Percentiles rank a stretch among this genome's conserved stretches.
Conservation (phyloP, 1,140 invertebrate genomes). For the Chrysoperla carnea region DNA sequence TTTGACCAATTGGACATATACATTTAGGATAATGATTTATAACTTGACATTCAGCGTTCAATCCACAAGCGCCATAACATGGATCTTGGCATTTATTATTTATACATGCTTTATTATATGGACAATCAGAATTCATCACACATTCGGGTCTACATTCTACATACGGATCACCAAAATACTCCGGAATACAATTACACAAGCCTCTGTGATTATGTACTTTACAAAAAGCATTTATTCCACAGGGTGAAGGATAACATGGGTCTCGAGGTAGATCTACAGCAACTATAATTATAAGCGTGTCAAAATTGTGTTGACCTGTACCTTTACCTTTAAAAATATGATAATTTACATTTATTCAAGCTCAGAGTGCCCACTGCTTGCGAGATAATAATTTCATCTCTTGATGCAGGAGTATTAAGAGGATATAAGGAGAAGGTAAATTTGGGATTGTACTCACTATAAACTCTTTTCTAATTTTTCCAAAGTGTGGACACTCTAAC, state of each 20-base stretch:
- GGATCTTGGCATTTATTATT: slow-evolving; percentile 70
- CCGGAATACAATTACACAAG: slow-evolving; percentile 59
- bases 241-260: slow-evolving; percentile 68
- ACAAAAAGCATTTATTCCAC: slow-evolving; percentile 64
- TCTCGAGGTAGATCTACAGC: slow-evolving; percentile 26
- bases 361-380: no score
- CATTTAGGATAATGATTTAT: slow-evolving; percentile 68
- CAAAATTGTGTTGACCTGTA: no score
- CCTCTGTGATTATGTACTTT: slow-evolving; percentile 56
- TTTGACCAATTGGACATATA: slow-evolving; percentile 52
- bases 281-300: slow-evolving; percentile 20
- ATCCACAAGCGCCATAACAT: slow-evolving; percentile 58
- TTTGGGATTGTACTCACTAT: no score
- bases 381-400: no score
- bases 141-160: slow-evolving; percentile 63
- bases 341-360: no score
- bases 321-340: no score
- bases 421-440: no score
- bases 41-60: slow-evolving; percentile 66
- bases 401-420: no score
- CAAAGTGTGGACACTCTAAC: no score
- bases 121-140: slow-evolving; percentile 63
- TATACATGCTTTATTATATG: slow-evolving; percentile 51
- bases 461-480: no score
- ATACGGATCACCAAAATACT: slow-evolving; percentile 72